These are phyloP conservation scores for Onchidella celtica DNA, from an alignment of 2,888 invertebrate genomes.

Conservation along the genomic window DNA sequence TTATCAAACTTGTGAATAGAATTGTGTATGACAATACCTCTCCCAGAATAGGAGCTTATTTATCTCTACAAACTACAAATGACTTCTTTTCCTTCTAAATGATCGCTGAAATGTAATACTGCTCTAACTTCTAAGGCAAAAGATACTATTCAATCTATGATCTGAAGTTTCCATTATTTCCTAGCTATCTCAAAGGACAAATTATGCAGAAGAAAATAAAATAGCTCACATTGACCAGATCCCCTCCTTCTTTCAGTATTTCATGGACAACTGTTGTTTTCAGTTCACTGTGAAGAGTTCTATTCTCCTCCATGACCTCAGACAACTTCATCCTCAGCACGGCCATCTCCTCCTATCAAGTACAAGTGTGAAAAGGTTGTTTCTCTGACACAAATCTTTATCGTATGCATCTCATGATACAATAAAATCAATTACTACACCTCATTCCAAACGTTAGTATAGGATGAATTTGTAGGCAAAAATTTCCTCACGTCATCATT, in stretches of 20 bases:
- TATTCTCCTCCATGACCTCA: slow-evolving; percentile 75
- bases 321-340: slow-evolving; percentile 68
- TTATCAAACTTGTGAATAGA: too few relatives aligned
- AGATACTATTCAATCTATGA: too few relatives aligned
- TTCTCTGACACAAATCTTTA: background rate
- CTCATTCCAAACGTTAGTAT: background rate
- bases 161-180: too few relatives aligned
- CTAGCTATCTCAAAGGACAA: too few relatives aligned
- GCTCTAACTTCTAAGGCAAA: too few relatives aligned
- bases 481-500: too few relatives aligned
- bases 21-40: too few relatives aligned
- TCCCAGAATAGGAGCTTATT: too few relatives aligned
- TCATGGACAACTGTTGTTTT: slow-evolving; percentile 74
- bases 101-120: too few relatives aligned
- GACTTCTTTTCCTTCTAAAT: too few relatives aligned
- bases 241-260: slow-evolving; percentile 63
- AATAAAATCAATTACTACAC: background rate
- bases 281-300: slow-evolving; percentile 73
- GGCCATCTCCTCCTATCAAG: slow-evolving; percentile 74
- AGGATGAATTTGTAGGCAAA: too few relatives aligned
- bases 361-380: background rate
- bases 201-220: background rate
- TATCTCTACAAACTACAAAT: too few relatives aligned
- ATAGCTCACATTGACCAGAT: slow-evolving; percentile 58
- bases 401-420: background rate